Evolutionary conservation across 2,888 invertebrate species (phyloP).

Genomic region (Drosophila rellima): DNA sequence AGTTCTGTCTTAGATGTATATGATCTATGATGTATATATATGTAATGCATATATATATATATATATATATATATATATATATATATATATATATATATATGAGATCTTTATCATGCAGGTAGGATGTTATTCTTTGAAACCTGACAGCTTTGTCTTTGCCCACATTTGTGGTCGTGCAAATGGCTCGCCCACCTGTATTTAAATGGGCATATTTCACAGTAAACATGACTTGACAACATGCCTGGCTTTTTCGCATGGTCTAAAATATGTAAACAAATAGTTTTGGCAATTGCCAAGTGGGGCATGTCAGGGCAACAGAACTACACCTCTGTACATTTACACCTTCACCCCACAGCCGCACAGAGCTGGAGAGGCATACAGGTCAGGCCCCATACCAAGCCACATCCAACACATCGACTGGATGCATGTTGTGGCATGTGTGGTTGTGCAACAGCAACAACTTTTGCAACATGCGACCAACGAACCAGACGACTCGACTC

Average conservation of each 20-base stretch:
- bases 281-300: slow-evolving; percentile 82
- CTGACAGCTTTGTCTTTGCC: not conserved
- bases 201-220: slow-evolving; percentile 82
- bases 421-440: slow-evolving; percentile 79
- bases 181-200: slow-evolving; percentile 59
- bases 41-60: too few species aligned
- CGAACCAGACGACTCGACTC: slow-evolving; percentile 62
- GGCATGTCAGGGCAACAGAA: slow-evolving; percentile 57
- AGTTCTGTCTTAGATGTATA: too few species aligned
- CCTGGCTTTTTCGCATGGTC: slow-evolving; percentile 76
- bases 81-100: too few species aligned
- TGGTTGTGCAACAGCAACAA: slow-evolving; percentile 80
- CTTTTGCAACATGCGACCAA: slow-evolving; percentile 78
- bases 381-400: not conserved
- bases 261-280: slow-evolving; percentile 83
- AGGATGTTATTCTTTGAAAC: not conserved
- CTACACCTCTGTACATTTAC: not conserved
- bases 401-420: slow-evolving; percentile 26
- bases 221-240: slow-evolving; percentile 83
- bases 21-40: too few species aligned
- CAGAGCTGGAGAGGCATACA: not conserved
- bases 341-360: not conserved
- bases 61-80: too few species aligned
- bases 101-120: not conserved
- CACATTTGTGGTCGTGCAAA: slow-evolving; percentile 25